Evolutionary conservation across 1,140 invertebrate genomes (phyloP).

Genomic region (Diachasmimorpha longicaudata): DNA sequence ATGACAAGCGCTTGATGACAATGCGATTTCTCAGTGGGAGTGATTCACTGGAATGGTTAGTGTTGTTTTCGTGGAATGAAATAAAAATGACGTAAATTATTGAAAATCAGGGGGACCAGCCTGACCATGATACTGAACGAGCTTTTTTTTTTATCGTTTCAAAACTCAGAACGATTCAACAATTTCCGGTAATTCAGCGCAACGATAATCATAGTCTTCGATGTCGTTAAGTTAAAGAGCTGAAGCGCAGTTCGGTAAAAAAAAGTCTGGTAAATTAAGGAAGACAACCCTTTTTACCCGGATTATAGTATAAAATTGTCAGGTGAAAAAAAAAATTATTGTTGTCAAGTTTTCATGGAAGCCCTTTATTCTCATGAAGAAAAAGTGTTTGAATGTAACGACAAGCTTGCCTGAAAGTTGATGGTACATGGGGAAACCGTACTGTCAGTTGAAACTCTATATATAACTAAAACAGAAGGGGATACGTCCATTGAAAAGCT

Average conservation of each 20-base stretch:
- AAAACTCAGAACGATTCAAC: neutral
- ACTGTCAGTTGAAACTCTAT: neutral
- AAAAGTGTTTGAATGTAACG: neutral
- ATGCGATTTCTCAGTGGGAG: neutral
- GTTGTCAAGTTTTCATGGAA: neutral
- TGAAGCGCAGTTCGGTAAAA: neutral
- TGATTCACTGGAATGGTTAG: neutral
- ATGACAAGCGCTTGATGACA: neutral
- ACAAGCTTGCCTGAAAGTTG: neutral
- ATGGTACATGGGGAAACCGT: neutral
- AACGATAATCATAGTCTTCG: neutral
- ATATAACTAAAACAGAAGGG: neutral
- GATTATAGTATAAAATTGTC: no score
- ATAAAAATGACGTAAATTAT: neutral
- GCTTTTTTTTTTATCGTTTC: neutral
- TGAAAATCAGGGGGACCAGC: neutral
- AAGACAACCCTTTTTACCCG: neutral
- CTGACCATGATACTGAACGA: neutral
- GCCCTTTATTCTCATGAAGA: neutral
- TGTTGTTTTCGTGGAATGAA: neutral
- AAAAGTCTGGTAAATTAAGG: neutral
- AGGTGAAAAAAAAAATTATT: neutral
- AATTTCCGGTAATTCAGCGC: neutral
- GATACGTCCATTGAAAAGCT: neutral
- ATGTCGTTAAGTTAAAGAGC: conserved; percentile 4